Evolutionary conservation across 2,113 vertebrate genomes (phyloP), one percentile per base, ranked within the genome.

Genomic region (Chunga burmeisteri): DNA sequence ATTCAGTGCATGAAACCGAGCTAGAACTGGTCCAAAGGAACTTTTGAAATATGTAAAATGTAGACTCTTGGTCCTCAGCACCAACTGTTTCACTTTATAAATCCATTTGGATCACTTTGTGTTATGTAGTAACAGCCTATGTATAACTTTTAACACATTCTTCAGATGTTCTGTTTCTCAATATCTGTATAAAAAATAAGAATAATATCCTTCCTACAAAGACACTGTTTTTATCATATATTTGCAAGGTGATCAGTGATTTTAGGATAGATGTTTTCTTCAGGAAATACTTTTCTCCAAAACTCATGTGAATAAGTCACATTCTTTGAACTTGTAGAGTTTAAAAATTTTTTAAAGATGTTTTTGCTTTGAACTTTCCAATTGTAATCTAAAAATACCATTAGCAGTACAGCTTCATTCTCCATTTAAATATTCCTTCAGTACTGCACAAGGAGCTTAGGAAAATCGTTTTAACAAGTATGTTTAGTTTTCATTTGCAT

Each of bases 351-450:
- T 91, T 73, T 11, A 13, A 90, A 83, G 27, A 40, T 44, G 7
- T 22, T 83, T 84, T 61, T 56, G 26, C 14, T 67, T 75, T 67
- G 59, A 71, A 56, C 5, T 13, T 70, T 44, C 16, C 27, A 93
- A 14, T 44, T 36, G 4, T 40, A 85, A 44, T n/a, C 21, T 55
- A 88, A 85, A 77, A 84, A 32, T 17, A 25, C 21, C 5, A 2
- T 49, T 58, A 81, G 9, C 25, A 19, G 11, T 42, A 50, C 14
- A 55, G 21, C 23, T 88, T 81, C 44, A 40, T 27, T 77, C 46
- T 85, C 9, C n/a, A 20, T 68, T 93, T 88, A 81, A 78, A 85
- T 81, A 81, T 91, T 91, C 59, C n/a, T 96, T 85, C 55, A 55
- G 50, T 73, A 68, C 30, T 47, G 30, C 36, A 78, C 1, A 1